phyloP scores from a whole-genome alignment of 1,140 invertebrate genomes.

The Monochamus saltuarius region DNA sequence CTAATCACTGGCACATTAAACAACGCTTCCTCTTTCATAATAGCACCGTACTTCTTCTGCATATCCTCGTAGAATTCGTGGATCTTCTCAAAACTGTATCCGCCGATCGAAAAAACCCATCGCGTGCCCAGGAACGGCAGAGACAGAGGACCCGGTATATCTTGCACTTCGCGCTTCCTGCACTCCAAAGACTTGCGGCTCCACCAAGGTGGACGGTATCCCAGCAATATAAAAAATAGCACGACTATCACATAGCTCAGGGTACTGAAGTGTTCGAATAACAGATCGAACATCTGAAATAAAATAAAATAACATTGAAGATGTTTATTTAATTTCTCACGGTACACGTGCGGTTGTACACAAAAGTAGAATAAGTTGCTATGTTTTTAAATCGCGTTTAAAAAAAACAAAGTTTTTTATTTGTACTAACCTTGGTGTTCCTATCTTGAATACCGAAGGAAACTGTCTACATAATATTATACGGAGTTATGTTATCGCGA shows the following conservation, averaged over 20 bases:
- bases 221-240: slow-evolving; percentile 34
- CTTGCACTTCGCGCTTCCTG: slow-evolving; percentile 18
- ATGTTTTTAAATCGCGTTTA: background rate
- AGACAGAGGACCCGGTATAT: slow-evolving; percentile 71
- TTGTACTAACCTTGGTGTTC: slow-evolving; percentile 24
- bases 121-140: slow-evolving; percentile 77
- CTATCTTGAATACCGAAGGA: background rate
- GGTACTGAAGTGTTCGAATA: slow-evolving; percentile 23
- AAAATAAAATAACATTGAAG: background rate
- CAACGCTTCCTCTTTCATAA: slow-evolving; percentile 75
- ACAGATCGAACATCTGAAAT: slow-evolving; percentile 32
- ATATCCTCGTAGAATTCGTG: slow-evolving; percentile 79
- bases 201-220: slow-evolving; percentile 38
- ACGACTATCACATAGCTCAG: slow-evolving; percentile 20
- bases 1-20: slow-evolving; percentile 75
- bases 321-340: slow-evolving; percentile 3
- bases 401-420: slow-evolving; percentile 12
- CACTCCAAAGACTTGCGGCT: slow-evolving; percentile 23
- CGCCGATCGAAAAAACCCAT: slow-evolving; percentile 71
- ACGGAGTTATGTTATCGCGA: background rate
- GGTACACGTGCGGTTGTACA: background rate
- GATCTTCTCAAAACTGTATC: slow-evolving; percentile 71
- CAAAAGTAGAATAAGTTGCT: background rate
- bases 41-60: slow-evolving; percentile 68
- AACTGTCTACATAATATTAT: background rate